A percentile compares a stretch with the other conserved stretches of the same genome.
Evolutionary conservation across 2,888 invertebrate species (phyloP).

Genomic region (Agrochola macilenta): DNA sequence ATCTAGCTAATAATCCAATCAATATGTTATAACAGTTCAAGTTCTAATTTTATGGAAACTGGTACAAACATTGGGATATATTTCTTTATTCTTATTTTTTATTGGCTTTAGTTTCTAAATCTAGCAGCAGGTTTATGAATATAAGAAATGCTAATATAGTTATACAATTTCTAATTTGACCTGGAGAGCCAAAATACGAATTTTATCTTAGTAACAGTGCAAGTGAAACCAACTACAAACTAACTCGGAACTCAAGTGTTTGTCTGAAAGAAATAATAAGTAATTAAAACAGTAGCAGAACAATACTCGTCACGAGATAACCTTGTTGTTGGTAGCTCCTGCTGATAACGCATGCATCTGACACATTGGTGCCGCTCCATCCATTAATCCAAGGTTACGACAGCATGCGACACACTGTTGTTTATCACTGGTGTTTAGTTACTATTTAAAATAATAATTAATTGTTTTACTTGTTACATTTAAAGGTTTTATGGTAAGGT

Average conservation of each 20-base stretch:
- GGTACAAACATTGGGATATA: not conserved
- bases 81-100: not conserved
- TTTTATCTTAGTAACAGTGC: not conserved
- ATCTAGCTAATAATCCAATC: not conserved
- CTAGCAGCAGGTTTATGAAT: not conserved
- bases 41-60: not conserved
- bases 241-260: not conserved
- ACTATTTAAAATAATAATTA: constrained; percentile 39
- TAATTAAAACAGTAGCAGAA: constrained; percentile 36
- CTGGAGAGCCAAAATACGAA: not conserved
- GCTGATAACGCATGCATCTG: constrained; percentile 68
- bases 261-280: constrained; percentile 25
- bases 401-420: constrained; percentile 28
- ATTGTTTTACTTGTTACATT: constrained; percentile 17
- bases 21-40: not conserved
- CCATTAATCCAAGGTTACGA: constrained; percentile 69
- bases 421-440: constrained; percentile 39
- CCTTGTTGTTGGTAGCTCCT: constrained; percentile 56
- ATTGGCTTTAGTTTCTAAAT: not conserved
- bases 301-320: constrained; percentile 55
- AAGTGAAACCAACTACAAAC: not conserved
- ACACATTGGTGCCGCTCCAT: constrained; percentile 58
- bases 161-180: constrained; percentile 3
- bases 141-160: constrained; percentile 2
- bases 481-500: not conserved